Base-by-base conservation (phyloP, 2,888 invertebrate genomes). In the Cheiracanthium punctorium region DNA sequence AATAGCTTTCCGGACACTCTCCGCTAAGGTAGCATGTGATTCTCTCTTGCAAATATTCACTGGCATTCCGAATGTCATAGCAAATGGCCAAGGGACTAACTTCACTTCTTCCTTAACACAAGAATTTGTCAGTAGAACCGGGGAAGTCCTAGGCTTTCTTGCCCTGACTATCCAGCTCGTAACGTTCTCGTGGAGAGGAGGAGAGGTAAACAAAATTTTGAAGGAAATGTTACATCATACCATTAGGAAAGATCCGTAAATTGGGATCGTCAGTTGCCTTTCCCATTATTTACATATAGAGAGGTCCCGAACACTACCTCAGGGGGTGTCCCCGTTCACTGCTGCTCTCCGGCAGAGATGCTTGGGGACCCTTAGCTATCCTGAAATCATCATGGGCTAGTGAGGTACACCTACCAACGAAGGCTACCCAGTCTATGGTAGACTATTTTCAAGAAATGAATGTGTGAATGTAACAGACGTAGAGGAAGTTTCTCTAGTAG, bases 381-480 rank as follows among this genome's bases (percentile, higher is more conserved):
- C 24, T 58, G 24, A 58, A 58, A 1, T 58, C 4, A n/a, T n/a
- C n/a, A n/a, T n/a, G n/a, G n/a, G n/a, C n/a, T n/a, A n/a, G n/a
- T n/a, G n/a, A n/a, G n/a, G n/a, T n/a, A n/a, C n/a, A n/a, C 29
- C 17, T 67, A 76, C 10, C 4, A n/a, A n/a, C n/a, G n/a, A n/a
- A n/a, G n/a, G n/a, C n/a, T n/a, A n/a, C n/a, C n/a, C n/a, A n/a
- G n/a, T n/a, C n/a, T n/a, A n/a, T n/a, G n/a, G n/a, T n/a, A n/a
- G n/a, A n/a, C n/a, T n/a, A n/a, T n/a, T n/a, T 76, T 17, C 43
- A 76, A 17, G 32, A 43, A 7, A 0, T 76, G 17, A 43, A 67
- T 20, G 28, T 12, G 17, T 12, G 17, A 0, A 24, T 67, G 14
- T 12, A 67, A 30, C 12, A 41, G 10, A 28, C n/a, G 64, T 24